These are phyloP conservation scores for Pseudolaguvia tuberculata DNA, from an alignment of 2,113 vertebrate species.

Conservation along the genomic window DNA sequence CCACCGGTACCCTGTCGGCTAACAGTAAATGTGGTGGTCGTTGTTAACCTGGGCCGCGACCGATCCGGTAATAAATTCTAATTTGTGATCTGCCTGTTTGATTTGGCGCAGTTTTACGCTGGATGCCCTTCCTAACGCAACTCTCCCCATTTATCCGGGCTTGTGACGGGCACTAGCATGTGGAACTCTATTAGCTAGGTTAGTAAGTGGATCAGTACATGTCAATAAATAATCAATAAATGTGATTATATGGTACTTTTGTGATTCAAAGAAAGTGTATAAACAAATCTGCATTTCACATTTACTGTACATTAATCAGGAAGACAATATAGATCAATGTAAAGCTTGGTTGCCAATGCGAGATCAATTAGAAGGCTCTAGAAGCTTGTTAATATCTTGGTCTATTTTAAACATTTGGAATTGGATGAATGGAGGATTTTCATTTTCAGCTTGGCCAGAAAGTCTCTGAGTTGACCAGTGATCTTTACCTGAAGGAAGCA, in stretches of 20 bases:
- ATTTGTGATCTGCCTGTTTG: no score
- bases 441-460: constrained; percentile 63
- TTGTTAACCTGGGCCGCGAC: no score
- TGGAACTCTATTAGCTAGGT: no score
- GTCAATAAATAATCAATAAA: neutral
- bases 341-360: neutral
- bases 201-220: neutral
- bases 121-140: no score
- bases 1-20: no score
- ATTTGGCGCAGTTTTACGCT: no score
- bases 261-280: neutral
- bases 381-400: neutral
- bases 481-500: constrained; percentile 66
- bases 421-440: neutral
- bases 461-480: constrained; percentile 61
- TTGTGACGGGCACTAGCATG: no score
- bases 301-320: neutral
- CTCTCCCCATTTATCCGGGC: no score
- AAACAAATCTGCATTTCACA: neutral
- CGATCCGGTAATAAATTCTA: no score
- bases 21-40: no score
- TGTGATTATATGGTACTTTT: neutral
- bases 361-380: neutral
- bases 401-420: neutral
- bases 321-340: no score